phyloP scores from a whole-genome alignment of 2,888 invertebrate genomes.

The Eulithis testata region DNA sequence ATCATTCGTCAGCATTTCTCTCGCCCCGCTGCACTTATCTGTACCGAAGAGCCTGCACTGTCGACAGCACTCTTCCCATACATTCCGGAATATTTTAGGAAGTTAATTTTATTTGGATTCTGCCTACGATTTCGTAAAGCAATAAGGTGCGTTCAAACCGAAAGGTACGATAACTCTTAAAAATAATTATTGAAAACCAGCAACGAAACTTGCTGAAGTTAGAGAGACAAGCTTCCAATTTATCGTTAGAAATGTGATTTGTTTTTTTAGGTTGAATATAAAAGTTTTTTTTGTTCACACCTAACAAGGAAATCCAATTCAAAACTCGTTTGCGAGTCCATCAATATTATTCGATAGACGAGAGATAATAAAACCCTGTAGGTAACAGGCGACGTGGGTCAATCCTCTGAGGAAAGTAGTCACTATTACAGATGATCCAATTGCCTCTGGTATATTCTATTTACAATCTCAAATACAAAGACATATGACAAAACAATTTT shows the following conservation, averaged over 20 bases:
- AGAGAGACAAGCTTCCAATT: background rate
- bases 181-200: no score
- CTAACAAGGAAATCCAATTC: conserved; percentile 48
- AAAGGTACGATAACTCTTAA: no score
- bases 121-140: conserved; percentile 9
- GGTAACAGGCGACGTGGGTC: conserved; percentile 43
- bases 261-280: conserved; percentile 19
- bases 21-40: conserved; percentile 47
- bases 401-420: conserved; percentile 42
- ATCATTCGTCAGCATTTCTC: conserved; percentile 57
- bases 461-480: no score
- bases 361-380: conserved; percentile 46
- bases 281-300: conserved; percentile 34
- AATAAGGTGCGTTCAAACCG: no score
- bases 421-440: conserved; percentile 48
- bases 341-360: conserved; percentile 53
- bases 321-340: conserved; percentile 51
- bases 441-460: conserved; percentile 37
- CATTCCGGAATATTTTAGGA: conserved; percentile 43
- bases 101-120: conserved; percentile 35
- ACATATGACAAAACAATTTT: no score
- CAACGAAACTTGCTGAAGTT: no score
- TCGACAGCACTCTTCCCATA: conserved; percentile 42
- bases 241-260: conserved; percentile 6
- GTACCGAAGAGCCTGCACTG: conserved; percentile 46